Base-by-base conservation (phyloP, 2,888 invertebrate genomes). In the Physocephala rufipes region DNA sequence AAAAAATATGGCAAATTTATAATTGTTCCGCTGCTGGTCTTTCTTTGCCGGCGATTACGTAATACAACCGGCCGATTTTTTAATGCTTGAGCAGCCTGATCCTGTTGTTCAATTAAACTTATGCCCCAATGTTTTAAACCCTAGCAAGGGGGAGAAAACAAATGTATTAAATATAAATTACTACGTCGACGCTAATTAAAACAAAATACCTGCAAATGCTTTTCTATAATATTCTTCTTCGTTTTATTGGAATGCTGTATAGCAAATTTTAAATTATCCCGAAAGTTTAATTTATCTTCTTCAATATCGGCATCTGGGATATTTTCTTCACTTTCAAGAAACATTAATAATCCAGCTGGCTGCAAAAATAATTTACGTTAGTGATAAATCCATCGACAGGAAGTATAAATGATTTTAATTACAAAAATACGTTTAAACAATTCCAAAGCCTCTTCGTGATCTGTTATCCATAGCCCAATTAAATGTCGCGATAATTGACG, bases 201-300 rank as follows among this genome's bases (percentile, higher is more conserved):
- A 15, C 47, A 51, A 21, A 21, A 21, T 74, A 91, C 91, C 87
- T 93, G 95, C 70, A 95, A 89, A 86, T 94, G 93, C 84, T 94
- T 95, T 83, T 95, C 95, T 73, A 95, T 91, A 75, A 92, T 90
- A 84, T 91, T 92, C 74, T 90, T 90, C 78, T 89, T 90, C 75
- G 89, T 89, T 82, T 88, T 90, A 76, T 89, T 90, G 66, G 91
- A 90, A 80, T 93, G 90, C 83, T 93, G 93, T 82, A 94, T 93
- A 51, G 98, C 99, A 74, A 98, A 90, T 87, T 96, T 95, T 78
- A 99, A 89, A 88, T 99, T 99, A 87, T 99, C 98, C 68, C 99
- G 89, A 81, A 93, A 91, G 78, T 92, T 92, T 61, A 92, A 85
- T 74, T 90, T 87, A 74, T 93, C 93, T 78, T 90, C 91, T 79